Evolutionary conservation across 2,888 invertebrate species (phyloP).

Genomic region (Coelogynopora nodosa): DNA sequence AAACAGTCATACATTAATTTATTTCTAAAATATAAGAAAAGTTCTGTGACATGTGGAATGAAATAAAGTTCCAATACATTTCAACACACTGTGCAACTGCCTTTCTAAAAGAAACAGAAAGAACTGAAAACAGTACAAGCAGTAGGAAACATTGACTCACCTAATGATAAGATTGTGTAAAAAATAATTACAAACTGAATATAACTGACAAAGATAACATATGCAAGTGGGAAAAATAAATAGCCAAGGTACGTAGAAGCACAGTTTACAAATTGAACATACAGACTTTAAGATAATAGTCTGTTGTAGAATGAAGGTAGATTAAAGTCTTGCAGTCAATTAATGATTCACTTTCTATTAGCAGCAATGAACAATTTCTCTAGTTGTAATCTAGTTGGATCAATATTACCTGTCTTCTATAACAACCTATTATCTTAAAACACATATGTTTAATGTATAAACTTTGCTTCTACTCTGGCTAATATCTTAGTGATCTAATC

Average conservation of each 20-base stretch:
- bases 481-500: no score
- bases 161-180: no score
- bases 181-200: no score
- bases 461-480: not conserved
- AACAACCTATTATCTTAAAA: not conserved
- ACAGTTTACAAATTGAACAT: not conserved
- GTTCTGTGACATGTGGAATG: not conserved
- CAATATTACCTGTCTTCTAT: not conserved
- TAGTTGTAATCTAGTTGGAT: slow-evolving; percentile 31
- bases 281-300: not conserved
- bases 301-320: not conserved
- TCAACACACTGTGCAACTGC: not conserved
- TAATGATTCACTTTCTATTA: not conserved
- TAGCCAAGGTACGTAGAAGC: not conserved
- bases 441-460: not conserved
- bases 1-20: not conserved
- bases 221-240: not conserved
- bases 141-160: no score
- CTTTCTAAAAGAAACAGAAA: not conserved
- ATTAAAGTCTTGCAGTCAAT: not conserved
- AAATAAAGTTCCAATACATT: not conserved
- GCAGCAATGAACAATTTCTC: not conserved
- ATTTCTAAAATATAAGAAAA: not conserved
- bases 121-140: not conserved
- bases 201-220: no score